These are phyloP conservation scores for Cyphomyrmex costatus DNA, from an alignment of 1,140 invertebrate genomes.

Conservation along the genomic window DNA sequence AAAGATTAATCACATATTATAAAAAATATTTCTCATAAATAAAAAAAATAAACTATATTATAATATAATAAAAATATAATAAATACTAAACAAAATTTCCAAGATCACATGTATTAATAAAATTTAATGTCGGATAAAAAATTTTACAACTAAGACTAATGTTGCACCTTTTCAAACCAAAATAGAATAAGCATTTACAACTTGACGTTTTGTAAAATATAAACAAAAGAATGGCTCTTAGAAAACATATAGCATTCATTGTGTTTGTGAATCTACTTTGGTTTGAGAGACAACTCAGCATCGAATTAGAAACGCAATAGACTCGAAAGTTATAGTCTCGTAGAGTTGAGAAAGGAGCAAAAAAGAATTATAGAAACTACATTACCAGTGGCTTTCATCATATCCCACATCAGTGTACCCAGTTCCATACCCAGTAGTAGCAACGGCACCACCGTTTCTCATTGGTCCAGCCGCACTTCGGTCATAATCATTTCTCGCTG, in stretches of 20 bases:
- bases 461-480: constrained; percentile 84
- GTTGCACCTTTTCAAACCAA: neutral
- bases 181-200: neutral
- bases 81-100: too few relatives aligned
- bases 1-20: neutral
- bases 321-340: neutral
- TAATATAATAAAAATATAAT: too few relatives aligned
- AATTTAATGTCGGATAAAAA: neutral
- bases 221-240: neutral
- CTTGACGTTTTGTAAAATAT: neutral
- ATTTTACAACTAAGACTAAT: constrained; percentile 39
- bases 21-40: neutral
- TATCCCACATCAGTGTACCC: constrained; percentile 85
- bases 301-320: constrained; percentile 1
- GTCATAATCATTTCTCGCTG: constrained; percentile 84
- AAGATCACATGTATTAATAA: neutral
- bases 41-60: too few relatives aligned
- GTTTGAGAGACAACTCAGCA: neutral
- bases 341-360: neutral
- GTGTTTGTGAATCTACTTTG: neutral
- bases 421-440: constrained; percentile 83
- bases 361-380: constrained; percentile 50
- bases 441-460: constrained; percentile 85
- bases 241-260: neutral
- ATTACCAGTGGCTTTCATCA: constrained; percentile 78